Percentiles rank a stretch among this genome's conserved stretches.
phyloP scores from a whole-genome alignment of 1,140 invertebrate genomes.

The Trichonephila inaurata region DNA sequence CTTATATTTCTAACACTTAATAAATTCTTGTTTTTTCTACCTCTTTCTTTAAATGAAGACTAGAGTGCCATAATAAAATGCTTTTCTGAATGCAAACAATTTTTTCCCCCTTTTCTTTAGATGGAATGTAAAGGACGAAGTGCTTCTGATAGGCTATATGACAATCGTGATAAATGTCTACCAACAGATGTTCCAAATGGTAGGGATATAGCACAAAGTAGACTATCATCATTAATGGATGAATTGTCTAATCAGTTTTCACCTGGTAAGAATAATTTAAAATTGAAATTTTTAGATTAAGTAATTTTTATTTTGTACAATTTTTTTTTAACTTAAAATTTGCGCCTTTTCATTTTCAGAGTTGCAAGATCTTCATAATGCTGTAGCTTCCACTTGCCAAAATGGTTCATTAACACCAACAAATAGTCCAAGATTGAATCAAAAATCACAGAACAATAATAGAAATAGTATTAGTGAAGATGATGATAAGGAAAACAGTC shows the following conservation, averaged over 20 bases:
- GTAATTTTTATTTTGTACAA: not conserved
- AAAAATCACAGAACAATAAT: slow-evolving; percentile 68
- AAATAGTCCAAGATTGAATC: slow-evolving; percentile 62
- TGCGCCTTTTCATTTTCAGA: not conserved
- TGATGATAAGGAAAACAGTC: slow-evolving; percentile 71
- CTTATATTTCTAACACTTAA: too few relatives aligned
- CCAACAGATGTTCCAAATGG: slow-evolving; percentile 57
- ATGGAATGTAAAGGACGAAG: slow-evolving; percentile 34
- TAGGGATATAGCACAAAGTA: slow-evolving; percentile 55
- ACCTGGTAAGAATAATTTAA: slow-evolving; percentile 13
- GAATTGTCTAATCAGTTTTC: slow-evolving; percentile 73
- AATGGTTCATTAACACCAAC: slow-evolving; percentile 72
- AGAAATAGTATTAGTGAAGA: slow-evolving; percentile 72
- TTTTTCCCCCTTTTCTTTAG: not conserved
- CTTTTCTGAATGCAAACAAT: too few relatives aligned
- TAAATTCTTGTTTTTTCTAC: too few relatives aligned
- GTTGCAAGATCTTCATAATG: slow-evolving; percentile 58
- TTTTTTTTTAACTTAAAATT: not conserved
- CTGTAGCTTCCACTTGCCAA: slow-evolving; percentile 17
- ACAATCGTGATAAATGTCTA: slow-evolving; percentile 47
- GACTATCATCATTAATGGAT: slow-evolving; percentile 69
- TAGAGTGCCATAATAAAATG: too few relatives aligned
- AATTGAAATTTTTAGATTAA: not conserved
- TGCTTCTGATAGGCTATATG: slow-evolving; percentile 51
- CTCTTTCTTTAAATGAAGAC: too few relatives aligned